Evolutionary conservation across 2,888 invertebrate genomes (phyloP), one percentile per base, ranked within the genome.

Genomic region (Isoperla grammatica): DNA sequence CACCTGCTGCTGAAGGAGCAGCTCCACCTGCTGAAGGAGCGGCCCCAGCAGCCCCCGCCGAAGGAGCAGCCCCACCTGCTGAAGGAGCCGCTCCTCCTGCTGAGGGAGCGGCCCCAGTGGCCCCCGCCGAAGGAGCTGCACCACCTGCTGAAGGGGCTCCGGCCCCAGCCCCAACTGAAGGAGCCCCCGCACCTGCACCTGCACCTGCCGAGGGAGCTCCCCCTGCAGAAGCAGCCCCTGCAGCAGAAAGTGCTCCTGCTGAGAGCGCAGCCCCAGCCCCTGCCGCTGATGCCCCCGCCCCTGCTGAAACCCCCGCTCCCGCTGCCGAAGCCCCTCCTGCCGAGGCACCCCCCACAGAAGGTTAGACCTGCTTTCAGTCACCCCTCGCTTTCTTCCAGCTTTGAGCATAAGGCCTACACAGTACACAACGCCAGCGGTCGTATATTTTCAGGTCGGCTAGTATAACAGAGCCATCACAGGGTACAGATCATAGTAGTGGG

Each of bases 81-180:
- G 69, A 68, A 61, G 65, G 65, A 37, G 69, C 70, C 19, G 65
- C 70, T 59, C 69, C 74, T 3, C 68, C 64, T 6, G 56, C 62
- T 11, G 58, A 62, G 3, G 53, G 61, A 37, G 61, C 58, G n/a
- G 60, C 59, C 37, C 43, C 61, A 9, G 39, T 53, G n/a, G 35
- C 69, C 12, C 56, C 61, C 2, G 61, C 67, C 43, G 66, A 65
- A n/a, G 67, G 65, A 43, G 43, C 63, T 46, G 63, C 67, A 15
- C 57, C 63, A 43, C 66, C 66, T 1, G 65, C 68, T 11, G 69
- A 68, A 61, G 65, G 65, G 29, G 69, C 66, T 61, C 57, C 63
- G 65, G 45, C 68, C 72, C 19, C 61, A 35, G 35, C 60, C 8
- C 50, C 57, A 35, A 20, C 35, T 23, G 72, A 72, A 71, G 73